Evolutionary conservation across 2,888 invertebrate species (phyloP).

Genomic region (Galerucella pusilla): DNA sequence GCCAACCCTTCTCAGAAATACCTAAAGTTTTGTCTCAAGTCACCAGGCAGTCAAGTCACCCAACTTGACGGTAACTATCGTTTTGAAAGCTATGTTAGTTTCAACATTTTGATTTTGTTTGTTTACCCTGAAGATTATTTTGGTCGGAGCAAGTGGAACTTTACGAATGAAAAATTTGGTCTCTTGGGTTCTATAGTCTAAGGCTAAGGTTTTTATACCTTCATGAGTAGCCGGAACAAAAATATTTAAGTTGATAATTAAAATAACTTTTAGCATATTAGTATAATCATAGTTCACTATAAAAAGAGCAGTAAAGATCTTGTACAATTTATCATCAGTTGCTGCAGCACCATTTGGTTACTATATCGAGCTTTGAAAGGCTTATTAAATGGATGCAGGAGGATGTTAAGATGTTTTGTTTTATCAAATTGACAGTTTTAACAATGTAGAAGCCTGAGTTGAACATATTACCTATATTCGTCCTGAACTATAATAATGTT

Average conservation of each 20-base stretch:
- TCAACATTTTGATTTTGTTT: too few species aligned
- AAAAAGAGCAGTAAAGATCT: conserved; percentile 5
- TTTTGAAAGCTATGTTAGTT: too few species aligned
- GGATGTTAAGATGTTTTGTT: conserved; percentile 52
- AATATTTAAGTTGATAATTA: background rate
- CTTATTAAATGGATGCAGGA: conserved; percentile 48
- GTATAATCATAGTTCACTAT: conserved; percentile 16
- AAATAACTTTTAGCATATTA: background rate
- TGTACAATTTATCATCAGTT: conserved; percentile 12
- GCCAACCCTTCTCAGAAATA: too few species aligned
- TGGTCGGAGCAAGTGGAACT: too few species aligned
- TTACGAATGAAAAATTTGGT: too few species aligned
- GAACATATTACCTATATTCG: conserved; percentile 41
- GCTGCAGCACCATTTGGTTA: conserved; percentile 27
- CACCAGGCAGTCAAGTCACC: too few species aligned
- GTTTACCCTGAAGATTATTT: too few species aligned
- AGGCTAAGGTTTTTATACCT: too few species aligned
- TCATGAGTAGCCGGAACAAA: too few species aligned
- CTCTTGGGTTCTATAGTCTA: too few species aligned
- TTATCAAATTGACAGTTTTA: conserved; percentile 47
- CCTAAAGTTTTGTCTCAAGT: too few species aligned
- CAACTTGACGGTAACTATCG: too few species aligned
- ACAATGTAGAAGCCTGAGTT: conserved; percentile 48
- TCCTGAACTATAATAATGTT: conserved; percentile 51
- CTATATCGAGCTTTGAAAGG: conserved; percentile 26